phyloP scores from a whole-genome alignment of 2,113 vertebrate species.

The Solenodon paradoxus region DNA sequence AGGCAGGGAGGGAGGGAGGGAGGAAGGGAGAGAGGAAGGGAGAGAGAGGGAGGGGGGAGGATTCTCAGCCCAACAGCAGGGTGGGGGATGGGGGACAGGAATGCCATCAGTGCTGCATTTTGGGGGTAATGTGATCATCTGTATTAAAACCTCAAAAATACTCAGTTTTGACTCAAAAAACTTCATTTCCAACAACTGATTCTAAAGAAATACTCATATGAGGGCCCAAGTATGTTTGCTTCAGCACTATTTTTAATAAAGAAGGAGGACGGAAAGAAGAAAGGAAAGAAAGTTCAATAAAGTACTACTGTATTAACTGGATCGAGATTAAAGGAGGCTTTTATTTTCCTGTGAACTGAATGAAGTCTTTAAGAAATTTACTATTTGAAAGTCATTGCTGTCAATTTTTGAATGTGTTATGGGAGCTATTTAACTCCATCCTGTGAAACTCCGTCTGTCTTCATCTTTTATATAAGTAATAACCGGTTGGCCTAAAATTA shows the following conservation, averaged over 20 bases:
- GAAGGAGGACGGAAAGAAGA: not conserved
- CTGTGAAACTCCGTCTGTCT: not conserved
- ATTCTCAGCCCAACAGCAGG: too few species aligned
- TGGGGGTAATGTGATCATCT: not conserved
- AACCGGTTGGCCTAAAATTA: not conserved
- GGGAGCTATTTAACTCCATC: not conserved
- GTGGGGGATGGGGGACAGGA: not conserved
- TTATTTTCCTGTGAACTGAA: not conserved
- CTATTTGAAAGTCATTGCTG: not conserved
- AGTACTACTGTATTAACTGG: not conserved
- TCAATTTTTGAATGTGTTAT: not conserved
- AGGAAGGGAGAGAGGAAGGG: too few species aligned
- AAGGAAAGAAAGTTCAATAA: not conserved
- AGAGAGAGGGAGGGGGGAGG: not conserved
- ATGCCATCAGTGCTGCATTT: too few species aligned
- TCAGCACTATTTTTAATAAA: not conserved
- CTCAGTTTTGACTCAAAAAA: not conserved
- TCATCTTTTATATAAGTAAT: not conserved
- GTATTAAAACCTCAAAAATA: not conserved
- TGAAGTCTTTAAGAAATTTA: not conserved
- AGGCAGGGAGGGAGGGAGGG: too few species aligned
- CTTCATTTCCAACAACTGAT: not conserved
- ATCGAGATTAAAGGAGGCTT: not conserved
- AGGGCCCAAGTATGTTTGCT: not conserved
- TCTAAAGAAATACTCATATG: not conserved